A percentile compares a stretch with the other conserved stretches of the same genome.
phyloP scores from a whole-genome alignment of 2,888 invertebrate genomes.

The Sipha maydis region DNA sequence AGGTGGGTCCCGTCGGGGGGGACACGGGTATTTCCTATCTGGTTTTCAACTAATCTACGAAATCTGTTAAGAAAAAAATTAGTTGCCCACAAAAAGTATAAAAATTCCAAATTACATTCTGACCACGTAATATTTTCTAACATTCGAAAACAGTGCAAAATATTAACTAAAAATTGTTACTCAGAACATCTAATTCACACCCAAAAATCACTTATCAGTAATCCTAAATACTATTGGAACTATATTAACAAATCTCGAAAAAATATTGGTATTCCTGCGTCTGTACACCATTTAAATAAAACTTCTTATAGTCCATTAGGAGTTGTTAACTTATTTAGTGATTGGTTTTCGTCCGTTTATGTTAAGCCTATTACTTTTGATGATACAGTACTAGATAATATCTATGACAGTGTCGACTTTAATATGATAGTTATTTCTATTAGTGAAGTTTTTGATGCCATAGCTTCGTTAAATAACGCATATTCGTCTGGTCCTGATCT shows the following conservation, averaged over 20 bases:
- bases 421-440: not conserved
- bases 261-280: not conserved
- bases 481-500: not conserved
- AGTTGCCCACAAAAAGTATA: not conserved
- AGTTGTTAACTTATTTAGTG: not conserved
- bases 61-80: not conserved
- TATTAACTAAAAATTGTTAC: not conserved
- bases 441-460: not conserved
- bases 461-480: not conserved
- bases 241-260: constrained; percentile 4
- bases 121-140: not conserved
- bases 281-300: not conserved
- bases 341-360: not conserved
- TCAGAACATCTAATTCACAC: not conserved
- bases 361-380: not conserved
- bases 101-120: not conserved
- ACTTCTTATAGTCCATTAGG: not conserved
- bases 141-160: not conserved
- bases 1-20: too few relatives aligned
- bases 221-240: not conserved
- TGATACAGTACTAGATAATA: not conserved
- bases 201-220: not conserved
- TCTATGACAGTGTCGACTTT: not conserved
- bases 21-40: too few relatives aligned
- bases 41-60: not conserved